phyloP scores from a whole-genome alignment of 2,888 invertebrate species.

The Netelia fuscicornis region DNA sequence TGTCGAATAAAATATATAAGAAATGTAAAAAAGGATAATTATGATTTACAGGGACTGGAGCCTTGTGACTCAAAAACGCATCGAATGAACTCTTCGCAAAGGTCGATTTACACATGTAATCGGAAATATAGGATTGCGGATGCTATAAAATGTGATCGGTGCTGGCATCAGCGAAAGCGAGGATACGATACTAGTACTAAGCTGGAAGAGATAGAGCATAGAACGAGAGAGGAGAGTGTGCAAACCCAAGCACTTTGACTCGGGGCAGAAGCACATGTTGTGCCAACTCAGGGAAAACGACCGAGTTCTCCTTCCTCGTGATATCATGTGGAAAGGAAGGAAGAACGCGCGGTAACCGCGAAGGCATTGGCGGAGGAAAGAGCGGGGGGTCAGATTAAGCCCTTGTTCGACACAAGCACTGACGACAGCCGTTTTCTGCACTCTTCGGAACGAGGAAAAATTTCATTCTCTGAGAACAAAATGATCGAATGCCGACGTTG shows the following conservation, averaged over 20 bases:
- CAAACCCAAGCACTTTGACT: constrained; percentile 80
- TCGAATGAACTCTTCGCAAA: constrained; percentile 23
- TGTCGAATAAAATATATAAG: too few species aligned
- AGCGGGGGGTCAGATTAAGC: constrained; percentile 74
- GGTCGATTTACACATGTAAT: constrained; percentile 70
- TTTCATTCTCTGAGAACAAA: constrained; percentile 24
- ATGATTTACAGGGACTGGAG: not conserved
- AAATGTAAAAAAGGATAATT: too few species aligned
- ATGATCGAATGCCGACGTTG: constrained; percentile 8
- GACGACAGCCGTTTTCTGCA: constrained; percentile 65
- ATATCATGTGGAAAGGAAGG: constrained; percentile 75
- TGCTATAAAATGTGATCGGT: constrained; percentile 82
- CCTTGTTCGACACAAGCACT: constrained; percentile 77
- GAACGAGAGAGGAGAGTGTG: constrained; percentile 8
- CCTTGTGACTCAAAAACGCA: not conserved
- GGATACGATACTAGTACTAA: constrained; percentile 78
- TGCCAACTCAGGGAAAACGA: constrained; percentile 84
- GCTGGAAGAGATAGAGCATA: constrained; percentile 15
- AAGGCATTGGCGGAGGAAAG: constrained; percentile 51
- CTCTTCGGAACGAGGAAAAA: constrained; percentile 56
- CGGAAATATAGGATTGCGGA: constrained; percentile 73
- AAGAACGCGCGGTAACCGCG: constrained; percentile 43
- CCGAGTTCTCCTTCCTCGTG: constrained; percentile 70
- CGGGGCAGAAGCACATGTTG: constrained; percentile 81
- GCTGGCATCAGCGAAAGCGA: constrained; percentile 82